Evolutionary conservation across 2,797 vertebrate species (phyloP), one percentile per base, ranked within the genome.

Genomic region (Sebastes vulpes): DNA sequence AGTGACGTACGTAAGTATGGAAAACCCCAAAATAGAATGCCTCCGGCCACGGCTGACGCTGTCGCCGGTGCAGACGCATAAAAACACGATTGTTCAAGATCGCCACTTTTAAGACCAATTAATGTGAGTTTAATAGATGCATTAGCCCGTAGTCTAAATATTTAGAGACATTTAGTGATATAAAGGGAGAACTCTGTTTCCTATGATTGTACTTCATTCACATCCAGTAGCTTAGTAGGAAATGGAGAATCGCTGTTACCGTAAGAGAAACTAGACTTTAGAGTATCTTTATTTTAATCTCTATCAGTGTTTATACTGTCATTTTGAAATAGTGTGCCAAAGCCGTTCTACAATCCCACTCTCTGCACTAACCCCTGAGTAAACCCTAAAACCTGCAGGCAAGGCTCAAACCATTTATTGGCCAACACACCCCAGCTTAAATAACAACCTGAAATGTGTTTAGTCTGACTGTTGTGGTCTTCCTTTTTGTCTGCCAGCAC

Each of bases 341-440:
- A 85, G 77, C 76, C 53, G 50, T 73, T 60, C 68, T 20, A 53
- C 79, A 90, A 75, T 69, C 76, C 83, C 21, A 9, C 18, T 83
- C 75, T 78, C 63, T 65, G 23, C 69, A 63, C 57, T 75, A 86
- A 91, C 69, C 76, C 69, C 60, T 42, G 71, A 77, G 65, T 79
- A 88, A 91, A 87, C 76, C 61, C 58, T 23, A 32, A 85, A 87
- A 89, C 42, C 64, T 87, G 60, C 68, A 85, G 72, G 63, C 66
- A 69, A 54, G 70, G 66, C 71, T 87, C 68, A 82, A 70, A 81
- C 42, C 28, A 58, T 81, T 85, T 74, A 85, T 81, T 81, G 70
- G 70, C 80, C 80, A 87, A 84, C 70, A 72, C 72, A 81, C 25
- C 53, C n/a, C 20, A 29, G 50, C 75, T 84, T 82, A 69, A 66